Base-by-base conservation (phyloP, 1,140 invertebrate species). In the Plodia interpunctella region DNA sequence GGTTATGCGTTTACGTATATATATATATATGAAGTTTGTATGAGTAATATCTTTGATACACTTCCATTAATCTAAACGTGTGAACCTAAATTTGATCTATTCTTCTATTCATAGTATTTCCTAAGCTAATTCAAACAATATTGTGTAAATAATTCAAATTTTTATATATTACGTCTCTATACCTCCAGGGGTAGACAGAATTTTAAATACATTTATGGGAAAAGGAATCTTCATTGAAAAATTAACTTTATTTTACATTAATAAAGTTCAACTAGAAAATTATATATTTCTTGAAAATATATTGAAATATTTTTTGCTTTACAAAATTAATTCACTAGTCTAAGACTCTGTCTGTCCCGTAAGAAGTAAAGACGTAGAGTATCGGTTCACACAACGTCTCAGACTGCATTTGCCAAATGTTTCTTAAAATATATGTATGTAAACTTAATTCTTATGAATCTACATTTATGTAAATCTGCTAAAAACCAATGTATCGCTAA, bases 391-490 rank as follows among this genome's bases (percentile, higher is more conserved):
- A 6, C 18, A 25, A 49, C 53, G 55, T 53, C 71, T 69, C 71
- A 76, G 69, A 72, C 71, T 66, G 68, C 65, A 60, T 68, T 67
- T 76, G 74, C 74, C 74, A 76, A 76, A 76, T 74, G 66, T 59
- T 63, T 52, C 28, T 58, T 61, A 49, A 50, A 55, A 63, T 53
- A 58, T 18, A 10, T 66, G 8, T 66, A 62, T 53, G 59, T n/a
- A 58, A 28, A 49, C n/a, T n/a, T n/a, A n/a, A 58, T 15, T 44
- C 38, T 5, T 15, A 15, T 3, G n/a, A 15, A 44, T 44, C 32
- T 44, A 13, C 38, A 2, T 44, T 44, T 32, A 55, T 60, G 58
- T 62, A 66, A 66, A 57, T 20, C 61, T 57, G 58, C 58, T 32
- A 55, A 44, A n/a, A 44, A 15, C 38, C 38, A 44, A 15, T 44